Evolutionary conservation across 2,797 vertebrate genomes (phyloP), one percentile per base, ranked within the genome.

Genomic region (Remorina albescens): DNA sequence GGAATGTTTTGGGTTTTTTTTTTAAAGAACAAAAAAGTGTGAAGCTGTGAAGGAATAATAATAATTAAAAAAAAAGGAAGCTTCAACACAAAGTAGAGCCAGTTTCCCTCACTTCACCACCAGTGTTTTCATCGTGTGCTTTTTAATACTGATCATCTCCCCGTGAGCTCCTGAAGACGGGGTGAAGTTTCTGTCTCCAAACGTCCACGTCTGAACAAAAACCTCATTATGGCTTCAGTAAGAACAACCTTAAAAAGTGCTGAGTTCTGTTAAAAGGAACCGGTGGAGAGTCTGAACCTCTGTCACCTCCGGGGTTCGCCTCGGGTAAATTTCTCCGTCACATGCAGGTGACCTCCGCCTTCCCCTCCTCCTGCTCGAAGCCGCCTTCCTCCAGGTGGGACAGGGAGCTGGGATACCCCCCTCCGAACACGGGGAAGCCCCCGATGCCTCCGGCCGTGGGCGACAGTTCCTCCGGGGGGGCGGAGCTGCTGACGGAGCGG

Each of bases 261-360:
- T 1, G 47, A 70, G 65, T 79, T 71, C 49, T 78, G 57, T 80
- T 61, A 60, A 67, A 65, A 51, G 16, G 30, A 69, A 49, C 6
- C 8, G 28, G 19, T 67, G 36, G 8, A 56, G 36, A n/a, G n/a
- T 70, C 53, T 44, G 32, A 23, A 36, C 26, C 41, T 34, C 18
- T 13, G 10, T 34, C 42, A 26, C 53, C 60, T 36, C 6, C 3
- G 49, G 59, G n/a, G n/a, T 10, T 6, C 46, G 8, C 51, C 37
- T 42, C 47, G 44, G 34, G 46, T 19, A 49, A 12, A 10, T 2
- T 53, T 30, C 25, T 71, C 28, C 47, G 46, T 70, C 89, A 99
- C 94, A 99, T 98, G 49, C 97, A 99, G 0, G 98, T 99, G 90
- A 99, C 97, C 88, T 99, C 96, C 7, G 96, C 95, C 23, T 95